These are phyloP conservation scores for Microtus oregoni DNA, from an alignment of 2,113 vertebrate species.

Conservation along the genomic window DNA sequence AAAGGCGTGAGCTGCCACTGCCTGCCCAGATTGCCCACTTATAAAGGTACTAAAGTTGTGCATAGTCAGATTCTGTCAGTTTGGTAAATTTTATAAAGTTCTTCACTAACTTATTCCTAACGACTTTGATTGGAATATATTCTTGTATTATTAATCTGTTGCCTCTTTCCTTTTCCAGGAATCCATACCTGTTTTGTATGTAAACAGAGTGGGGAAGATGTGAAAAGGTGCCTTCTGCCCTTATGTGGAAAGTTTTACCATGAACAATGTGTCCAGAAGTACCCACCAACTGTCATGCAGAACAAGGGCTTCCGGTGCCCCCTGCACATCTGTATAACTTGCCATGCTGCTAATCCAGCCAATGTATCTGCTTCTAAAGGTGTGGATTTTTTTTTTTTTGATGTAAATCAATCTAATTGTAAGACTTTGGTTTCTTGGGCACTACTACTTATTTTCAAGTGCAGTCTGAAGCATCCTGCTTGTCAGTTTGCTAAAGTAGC, in stretches of 20 bases:
- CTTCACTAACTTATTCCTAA: background rate
- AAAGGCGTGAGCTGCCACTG: too few species aligned
- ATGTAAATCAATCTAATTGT: background rate
- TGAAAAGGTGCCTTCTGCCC: conserved; percentile 95
- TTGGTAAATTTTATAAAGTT: background rate
- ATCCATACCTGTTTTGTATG: conserved; percentile 97
- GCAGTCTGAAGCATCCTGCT: background rate
- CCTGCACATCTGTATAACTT: conserved; percentile 96
- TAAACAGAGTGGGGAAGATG: conserved; percentile 93
- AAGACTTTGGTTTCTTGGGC: background rate
- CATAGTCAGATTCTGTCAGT: background rate
- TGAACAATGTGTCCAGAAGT: conserved; percentile 92
- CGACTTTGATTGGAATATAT: background rate
- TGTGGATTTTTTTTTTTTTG: conserved; percentile 72
- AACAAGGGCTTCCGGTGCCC: conserved; percentile 97
- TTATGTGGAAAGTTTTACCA: conserved; percentile 99
- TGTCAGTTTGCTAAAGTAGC: background rate
- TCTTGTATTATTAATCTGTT: background rate
- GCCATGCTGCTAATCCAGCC: conserved; percentile 94
- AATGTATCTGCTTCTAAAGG: conserved; percentile 95
- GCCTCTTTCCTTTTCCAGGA: conserved; percentile 84
- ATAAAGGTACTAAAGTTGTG: background rate
- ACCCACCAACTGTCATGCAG: conserved; percentile 91
- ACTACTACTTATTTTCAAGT: conserved; percentile 5
- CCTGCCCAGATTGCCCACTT: background rate